Conservation (phyloP, 2,888 invertebrate species). For the Luperina testacea region DNA sequence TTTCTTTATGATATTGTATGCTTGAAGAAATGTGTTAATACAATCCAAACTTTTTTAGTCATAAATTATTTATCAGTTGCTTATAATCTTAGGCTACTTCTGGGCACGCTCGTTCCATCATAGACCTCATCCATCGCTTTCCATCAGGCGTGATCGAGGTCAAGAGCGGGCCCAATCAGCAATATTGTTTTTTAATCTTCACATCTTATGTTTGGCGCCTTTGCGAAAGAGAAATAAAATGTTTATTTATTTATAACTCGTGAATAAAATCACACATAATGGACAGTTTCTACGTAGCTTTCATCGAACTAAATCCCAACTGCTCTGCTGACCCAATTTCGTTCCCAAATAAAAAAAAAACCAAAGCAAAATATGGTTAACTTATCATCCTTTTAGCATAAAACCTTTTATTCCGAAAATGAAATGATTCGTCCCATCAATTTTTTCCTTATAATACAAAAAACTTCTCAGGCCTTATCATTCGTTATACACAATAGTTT, state of each 20-base stretch:
- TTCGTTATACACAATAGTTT: conserved; percentile 69
- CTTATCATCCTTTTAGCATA: conserved; percentile 44
- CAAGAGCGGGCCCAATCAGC: too few species aligned
- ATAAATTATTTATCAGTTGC: too few species aligned
- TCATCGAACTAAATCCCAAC: not conserved
- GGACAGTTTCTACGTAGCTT: not conserved
- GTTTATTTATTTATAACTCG: too few species aligned
- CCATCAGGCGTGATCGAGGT: too few species aligned
- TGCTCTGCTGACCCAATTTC: not conserved
- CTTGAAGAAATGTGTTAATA: not conserved
- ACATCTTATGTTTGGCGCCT: too few species aligned
- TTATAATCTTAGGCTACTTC: too few species aligned
- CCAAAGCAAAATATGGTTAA: conserved; percentile 9
- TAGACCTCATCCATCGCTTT: too few species aligned
- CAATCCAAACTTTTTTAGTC: not conserved
- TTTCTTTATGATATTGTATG: not conserved
- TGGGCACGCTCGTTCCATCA: too few species aligned
- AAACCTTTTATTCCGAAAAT: conserved; percentile 60
- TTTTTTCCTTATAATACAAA: conserved; percentile 64
- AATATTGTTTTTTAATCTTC: too few species aligned
- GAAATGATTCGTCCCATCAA: conserved; percentile 64
- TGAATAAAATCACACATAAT: not conserved
- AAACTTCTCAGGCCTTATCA: conserved; percentile 62
- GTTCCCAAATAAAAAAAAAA: conserved; percentile 7
- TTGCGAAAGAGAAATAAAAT: too few species aligned